A percentile compares a stretch with the other conserved stretches of the same genome.
Evolutionary conservation across 2,888 invertebrate species (phyloP).

Genomic region (Prostheceraeus crozeri): DNA sequence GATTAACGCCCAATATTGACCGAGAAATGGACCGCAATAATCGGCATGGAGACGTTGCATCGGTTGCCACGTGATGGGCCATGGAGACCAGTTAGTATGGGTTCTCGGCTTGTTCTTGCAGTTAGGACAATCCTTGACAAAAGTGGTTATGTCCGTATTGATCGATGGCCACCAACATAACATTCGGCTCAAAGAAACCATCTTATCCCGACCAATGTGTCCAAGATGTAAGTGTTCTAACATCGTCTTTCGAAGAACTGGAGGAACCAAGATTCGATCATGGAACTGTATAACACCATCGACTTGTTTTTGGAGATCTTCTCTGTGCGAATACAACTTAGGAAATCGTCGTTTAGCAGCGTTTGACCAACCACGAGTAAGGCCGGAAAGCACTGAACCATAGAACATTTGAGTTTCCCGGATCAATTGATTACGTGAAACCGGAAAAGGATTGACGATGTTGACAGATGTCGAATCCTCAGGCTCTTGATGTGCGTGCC

Average conservation of each 20-base stretch:
- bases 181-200: not conserved
- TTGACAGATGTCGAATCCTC: not conserved
- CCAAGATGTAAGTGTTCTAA: conserved; percentile 5
- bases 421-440: conserved; percentile 14
- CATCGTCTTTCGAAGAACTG: no score
- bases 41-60: conserved; percentile 9
- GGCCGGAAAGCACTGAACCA: conserved; percentile 19
- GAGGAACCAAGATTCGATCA: no score
- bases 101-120: conserved; percentile 8
- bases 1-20: conserved; percentile 14
- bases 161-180: conserved; percentile 13
- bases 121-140: not conserved
- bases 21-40: not conserved
- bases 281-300: no score
- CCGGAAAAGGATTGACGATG: conserved; percentile 11
- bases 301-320: no score
- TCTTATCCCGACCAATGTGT: conserved; percentile 1
- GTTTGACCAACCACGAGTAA: conserved; percentile 26
- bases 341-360: conserved; percentile 21
- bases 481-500: conserved; percentile 7
- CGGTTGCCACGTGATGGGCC: conserved; percentile 15
- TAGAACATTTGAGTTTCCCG: conserved; percentile 1
- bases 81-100: conserved; percentile 6
- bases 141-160: conserved; percentile 14
- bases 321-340: no score